These are phyloP conservation scores for Paramisgurnus dabryanus DNA, from an alignment of 2,113 vertebrate genomes.

Conservation along the genomic window DNA sequence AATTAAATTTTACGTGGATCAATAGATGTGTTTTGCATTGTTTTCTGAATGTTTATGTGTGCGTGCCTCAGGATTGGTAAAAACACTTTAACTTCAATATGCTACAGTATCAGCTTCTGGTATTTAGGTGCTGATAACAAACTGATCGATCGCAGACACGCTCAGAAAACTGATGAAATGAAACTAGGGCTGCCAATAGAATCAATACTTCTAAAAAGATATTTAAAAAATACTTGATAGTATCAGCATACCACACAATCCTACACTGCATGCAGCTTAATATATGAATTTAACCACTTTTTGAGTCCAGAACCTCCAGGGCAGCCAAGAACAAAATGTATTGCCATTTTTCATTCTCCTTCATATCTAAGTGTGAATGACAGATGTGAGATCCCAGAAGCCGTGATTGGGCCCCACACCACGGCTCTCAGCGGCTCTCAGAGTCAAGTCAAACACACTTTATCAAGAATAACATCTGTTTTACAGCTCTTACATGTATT, in stretches of 20 bases:
- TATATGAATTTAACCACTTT: slow-evolving; percentile 42
- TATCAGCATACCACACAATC: background rate
- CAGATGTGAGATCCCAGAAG: slow-evolving; percentile 39
- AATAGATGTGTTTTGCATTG: slow-evolving; percentile 40
- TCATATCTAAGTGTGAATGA: slow-evolving; percentile 40
- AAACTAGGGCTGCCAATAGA: background rate
- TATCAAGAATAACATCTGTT: slow-evolving; percentile 41
- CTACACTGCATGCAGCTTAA: background rate
- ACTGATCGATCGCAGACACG: background rate
- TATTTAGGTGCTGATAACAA: background rate
- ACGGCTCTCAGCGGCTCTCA: slow-evolving; percentile 2
- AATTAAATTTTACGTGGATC: slow-evolving; percentile 40
- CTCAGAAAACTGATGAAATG: too few species aligned
- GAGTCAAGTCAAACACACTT: slow-evolving; percentile 42
- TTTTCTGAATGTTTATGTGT: slow-evolving; percentile 3
- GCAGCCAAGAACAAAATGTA: slow-evolving; percentile 37
- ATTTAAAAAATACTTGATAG: background rate
- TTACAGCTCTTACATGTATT: slow-evolving; percentile 38
- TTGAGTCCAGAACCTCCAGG: slow-evolving; percentile 29
- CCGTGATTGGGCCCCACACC: slow-evolving; percentile 12
- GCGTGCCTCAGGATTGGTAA: background rate
- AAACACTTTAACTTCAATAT: slow-evolving; percentile 12
- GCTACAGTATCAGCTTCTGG: background rate
- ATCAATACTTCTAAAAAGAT: background rate
- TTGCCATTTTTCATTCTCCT: slow-evolving; percentile 43